These are phyloP conservation scores for Lanistes nyassanus DNA, from an alignment of 1,140 invertebrate genomes.

Conservation along the genomic window DNA sequence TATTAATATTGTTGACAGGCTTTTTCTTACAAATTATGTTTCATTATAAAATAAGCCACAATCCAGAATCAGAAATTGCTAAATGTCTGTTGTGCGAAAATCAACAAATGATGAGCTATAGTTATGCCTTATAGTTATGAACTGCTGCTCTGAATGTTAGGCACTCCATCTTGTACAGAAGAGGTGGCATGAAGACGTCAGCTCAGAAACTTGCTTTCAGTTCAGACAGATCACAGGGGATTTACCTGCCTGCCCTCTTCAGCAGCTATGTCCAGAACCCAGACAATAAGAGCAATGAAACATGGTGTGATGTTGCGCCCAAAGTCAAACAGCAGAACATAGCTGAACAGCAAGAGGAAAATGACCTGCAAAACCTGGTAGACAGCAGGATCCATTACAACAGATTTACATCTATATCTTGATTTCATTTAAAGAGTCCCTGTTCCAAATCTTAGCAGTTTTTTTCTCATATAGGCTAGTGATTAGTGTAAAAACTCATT, in stretches of 20 bases:
- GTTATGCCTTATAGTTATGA: background rate
- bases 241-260: constrained; percentile 66
- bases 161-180: background rate
- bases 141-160: background rate
- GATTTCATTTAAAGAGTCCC: too few relatives aligned
- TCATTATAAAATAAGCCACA: background rate
- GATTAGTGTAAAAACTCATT: too few relatives aligned
- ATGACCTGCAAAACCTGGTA: constrained; percentile 62
- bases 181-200: background rate
- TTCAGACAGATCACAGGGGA: background rate
- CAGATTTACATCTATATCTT: too few relatives aligned
- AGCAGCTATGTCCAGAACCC: constrained; percentile 63
- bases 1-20: too few relatives aligned
- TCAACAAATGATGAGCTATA: background rate
- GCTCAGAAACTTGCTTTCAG: background rate
- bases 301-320: constrained; percentile 36
- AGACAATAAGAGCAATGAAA: constrained; percentile 64
- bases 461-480: too few relatives aligned
- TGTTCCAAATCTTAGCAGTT: too few relatives aligned
- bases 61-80: background rate
- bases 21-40: too few relatives aligned
- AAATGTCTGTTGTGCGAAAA: background rate
- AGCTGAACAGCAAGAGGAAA: constrained; percentile 65
- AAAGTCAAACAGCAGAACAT: constrained; percentile 65
- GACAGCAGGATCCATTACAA: background rate